Conservation (phyloP, 30 jellyfish, hydroid and myxozoan genomes). For the Hydractinia echinata region DNA sequence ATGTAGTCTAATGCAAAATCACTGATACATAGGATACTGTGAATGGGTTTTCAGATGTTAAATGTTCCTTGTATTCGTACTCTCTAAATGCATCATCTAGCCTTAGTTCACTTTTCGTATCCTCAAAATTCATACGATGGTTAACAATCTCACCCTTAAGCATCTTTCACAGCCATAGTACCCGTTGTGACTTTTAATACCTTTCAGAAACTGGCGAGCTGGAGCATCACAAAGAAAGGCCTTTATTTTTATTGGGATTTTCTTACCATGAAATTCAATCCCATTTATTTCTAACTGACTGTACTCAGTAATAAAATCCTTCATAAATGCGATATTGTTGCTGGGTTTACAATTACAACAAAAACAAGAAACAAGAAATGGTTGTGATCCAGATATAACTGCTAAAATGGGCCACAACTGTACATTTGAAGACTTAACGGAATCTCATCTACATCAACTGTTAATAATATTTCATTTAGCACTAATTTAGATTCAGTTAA, state of each 20-base stretch:
- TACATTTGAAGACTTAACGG: conserved; percentile 36
- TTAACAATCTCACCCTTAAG: conserved; percentile 12
- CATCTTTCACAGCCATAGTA: conserved; percentile 59
- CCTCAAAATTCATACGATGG: background rate
- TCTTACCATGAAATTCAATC: background rate
- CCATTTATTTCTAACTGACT: background rate
- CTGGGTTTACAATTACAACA: conserved; percentile 11
- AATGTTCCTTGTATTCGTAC: conserved; percentile 25
- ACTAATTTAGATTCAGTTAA: background rate
- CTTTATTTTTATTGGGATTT: background rate
- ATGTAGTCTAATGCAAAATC: conserved; percentile 27
- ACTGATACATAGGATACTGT: conserved; percentile 28
- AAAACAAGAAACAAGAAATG: background rate
- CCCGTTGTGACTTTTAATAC: conserved; percentile 35
- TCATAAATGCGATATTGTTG: background rate
- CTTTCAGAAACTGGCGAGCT: conserved; percentile 43
- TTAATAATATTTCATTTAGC: background rate
- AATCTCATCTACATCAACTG: conserved; percentile 13
- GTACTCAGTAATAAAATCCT: conserved; percentile 32
- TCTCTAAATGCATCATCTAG: background rate
- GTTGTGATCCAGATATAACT: background rate
- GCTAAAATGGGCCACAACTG: conserved; percentile 58
- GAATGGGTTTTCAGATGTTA: conserved; percentile 10
- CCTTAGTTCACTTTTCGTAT: background rate
- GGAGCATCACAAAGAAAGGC: conserved; percentile 43